Evolutionary conservation across 2,888 invertebrate genomes (phyloP).

Genomic region (Dicycla oo): DNA sequence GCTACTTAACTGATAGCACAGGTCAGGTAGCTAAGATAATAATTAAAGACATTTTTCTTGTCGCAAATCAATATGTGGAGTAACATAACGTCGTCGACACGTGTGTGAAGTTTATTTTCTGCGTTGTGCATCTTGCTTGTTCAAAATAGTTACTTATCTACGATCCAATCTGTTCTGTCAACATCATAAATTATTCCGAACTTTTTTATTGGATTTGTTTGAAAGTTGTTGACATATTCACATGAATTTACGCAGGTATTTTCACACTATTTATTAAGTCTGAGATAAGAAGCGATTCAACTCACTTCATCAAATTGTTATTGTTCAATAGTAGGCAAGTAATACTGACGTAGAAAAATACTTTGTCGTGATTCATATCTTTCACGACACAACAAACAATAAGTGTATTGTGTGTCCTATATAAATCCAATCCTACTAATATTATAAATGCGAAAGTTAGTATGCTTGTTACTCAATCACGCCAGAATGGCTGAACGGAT

Average conservation of each 20-base stretch:
- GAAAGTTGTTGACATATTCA: not conserved
- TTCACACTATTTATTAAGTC: not conserved
- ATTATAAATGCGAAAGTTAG: too few relatives aligned
- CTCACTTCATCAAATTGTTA: slow-evolving; percentile 15
- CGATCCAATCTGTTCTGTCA: not conserved
- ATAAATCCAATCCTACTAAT: too few relatives aligned
- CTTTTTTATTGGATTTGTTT: not conserved
- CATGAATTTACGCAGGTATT: not conserved
- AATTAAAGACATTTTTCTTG: not conserved
- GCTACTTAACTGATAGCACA: too few relatives aligned
- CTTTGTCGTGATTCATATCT: not conserved
- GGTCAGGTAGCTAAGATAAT: not conserved
- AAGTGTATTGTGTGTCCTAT: not conserved
- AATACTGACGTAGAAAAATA: not conserved
- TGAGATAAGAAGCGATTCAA: slow-evolving; percentile 21
- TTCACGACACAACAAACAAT: slow-evolving; percentile 17
- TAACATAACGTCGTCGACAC: not conserved
- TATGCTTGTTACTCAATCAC: too few relatives aligned
- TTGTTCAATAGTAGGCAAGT: not conserved
- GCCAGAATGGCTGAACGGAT: too few relatives aligned
- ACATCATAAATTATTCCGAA: not conserved
- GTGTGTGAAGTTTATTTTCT: slow-evolving; percentile 2
- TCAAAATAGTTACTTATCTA: slow-evolving; percentile 3
- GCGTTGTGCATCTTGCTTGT: not conserved
- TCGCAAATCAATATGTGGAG: not conserved